These are phyloP conservation scores for Drosophila nigrodunni DNA, from an alignment of 1,140 invertebrate species.

Conservation along the genomic window DNA sequence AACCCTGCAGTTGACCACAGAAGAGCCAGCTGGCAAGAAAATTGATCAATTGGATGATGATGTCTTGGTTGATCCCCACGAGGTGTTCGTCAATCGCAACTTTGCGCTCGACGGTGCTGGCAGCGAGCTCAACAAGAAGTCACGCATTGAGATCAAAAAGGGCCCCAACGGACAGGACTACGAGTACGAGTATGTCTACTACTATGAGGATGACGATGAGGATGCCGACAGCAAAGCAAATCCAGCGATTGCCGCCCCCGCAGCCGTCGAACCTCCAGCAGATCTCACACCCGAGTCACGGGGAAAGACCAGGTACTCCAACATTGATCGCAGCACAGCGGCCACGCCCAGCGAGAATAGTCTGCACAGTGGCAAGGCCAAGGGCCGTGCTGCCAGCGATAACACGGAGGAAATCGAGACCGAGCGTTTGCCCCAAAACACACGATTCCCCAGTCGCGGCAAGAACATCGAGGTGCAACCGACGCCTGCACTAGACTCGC, in stretches of 20 bases:
- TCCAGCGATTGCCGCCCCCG: constrained; percentile 46
- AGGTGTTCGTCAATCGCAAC: constrained; percentile 77
- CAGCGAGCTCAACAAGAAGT: constrained; percentile 86
- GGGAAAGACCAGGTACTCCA: constrained; percentile 88
- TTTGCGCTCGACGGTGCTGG: constrained; percentile 76
- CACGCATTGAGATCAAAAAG: constrained; percentile 92
- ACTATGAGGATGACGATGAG: constrained; percentile 94
- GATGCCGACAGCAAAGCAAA: constrained; percentile 86
- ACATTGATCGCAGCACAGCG: constrained; percentile 87
- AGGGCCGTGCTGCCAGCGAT: constrained; percentile 72
- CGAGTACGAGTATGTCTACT: constrained; percentile 96
- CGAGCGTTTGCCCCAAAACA: constrained; percentile 90
- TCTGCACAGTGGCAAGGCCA: constrained; percentile 86
- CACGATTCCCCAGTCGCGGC: constrained; percentile 91
- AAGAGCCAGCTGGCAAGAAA: constrained; percentile 56
- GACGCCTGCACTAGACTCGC: constrained; percentile 72
- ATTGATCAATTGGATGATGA: constrained; percentile 67
- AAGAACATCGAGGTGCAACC: constrained; percentile 82
- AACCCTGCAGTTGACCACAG: constrained; percentile 52
- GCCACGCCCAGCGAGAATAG: constrained; percentile 85
- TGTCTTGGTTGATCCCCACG: constrained; percentile 64
- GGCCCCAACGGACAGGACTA: constrained; percentile 95
- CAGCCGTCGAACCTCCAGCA: constrained; percentile 33
- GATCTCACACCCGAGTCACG: constrained; percentile 54
- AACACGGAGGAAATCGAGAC: constrained; percentile 86